phyloP scores from a whole-genome alignment of 2,797 vertebrate genomes.

The Acropternis orthonyx region DNA sequence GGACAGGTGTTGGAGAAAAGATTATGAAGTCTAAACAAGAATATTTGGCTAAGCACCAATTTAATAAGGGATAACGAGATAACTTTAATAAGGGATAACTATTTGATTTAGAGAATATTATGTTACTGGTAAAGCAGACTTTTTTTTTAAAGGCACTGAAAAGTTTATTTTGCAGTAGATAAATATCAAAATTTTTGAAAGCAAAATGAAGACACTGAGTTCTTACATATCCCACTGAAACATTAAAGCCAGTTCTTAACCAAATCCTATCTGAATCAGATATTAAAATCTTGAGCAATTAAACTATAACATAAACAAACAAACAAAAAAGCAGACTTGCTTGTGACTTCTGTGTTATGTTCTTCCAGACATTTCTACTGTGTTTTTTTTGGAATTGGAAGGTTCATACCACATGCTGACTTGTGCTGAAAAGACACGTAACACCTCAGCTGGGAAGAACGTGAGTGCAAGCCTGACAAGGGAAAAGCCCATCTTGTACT shows the following conservation, averaged over 20 bases:
- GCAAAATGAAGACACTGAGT: background rate
- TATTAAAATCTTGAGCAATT: background rate
- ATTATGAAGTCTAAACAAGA: background rate
- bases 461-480: background rate
- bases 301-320: background rate
- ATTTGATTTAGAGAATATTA: background rate
- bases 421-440: background rate
- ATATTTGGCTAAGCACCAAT: background rate
- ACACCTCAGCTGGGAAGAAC: background rate
- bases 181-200: background rate
- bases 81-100: background rate
- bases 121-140: background rate
- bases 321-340: background rate
- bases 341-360: background rate
- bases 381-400: rapidly evolving
- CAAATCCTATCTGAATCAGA: background rate
- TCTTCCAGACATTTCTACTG: background rate
- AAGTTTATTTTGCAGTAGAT: background rate
- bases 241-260: background rate
- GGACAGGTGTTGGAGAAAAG: background rate
- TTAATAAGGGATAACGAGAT: background rate
- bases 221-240: background rate
- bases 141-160: background rate
- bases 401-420: background rate
- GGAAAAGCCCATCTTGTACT: background rate